Conservation (phyloP, 2,888 invertebrate genomes). For the Archips xylosteana region DNA sequence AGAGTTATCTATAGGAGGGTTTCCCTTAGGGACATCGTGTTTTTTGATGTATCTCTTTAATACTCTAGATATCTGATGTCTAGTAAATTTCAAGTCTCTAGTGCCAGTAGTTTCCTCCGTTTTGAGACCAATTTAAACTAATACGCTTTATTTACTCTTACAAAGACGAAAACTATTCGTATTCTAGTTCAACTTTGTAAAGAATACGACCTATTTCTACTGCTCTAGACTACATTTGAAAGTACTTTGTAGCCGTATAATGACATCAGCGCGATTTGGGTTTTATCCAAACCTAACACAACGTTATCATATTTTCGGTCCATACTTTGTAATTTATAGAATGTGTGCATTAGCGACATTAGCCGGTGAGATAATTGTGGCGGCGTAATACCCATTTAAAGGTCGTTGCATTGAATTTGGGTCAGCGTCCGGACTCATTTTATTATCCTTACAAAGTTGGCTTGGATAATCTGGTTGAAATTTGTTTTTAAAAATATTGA, state of each 20-base stretch:
- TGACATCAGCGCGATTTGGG: slow-evolving; percentile 10
- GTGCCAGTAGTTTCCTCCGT: too few species aligned
- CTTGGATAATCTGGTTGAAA: neutral
- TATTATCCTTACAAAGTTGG: neutral
- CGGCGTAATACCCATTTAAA: neutral
- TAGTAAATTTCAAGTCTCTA: too few species aligned
- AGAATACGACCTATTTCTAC: too few species aligned
- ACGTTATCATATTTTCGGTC: slow-evolving; percentile 2
- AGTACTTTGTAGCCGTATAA: neutral
- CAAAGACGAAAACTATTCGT: too few species aligned
- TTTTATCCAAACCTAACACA: slow-evolving; percentile 7
- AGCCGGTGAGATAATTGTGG: slow-evolving; percentile 13
- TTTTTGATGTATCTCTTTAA: too few species aligned
- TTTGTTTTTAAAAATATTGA: too few species aligned
- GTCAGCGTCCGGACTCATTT: neutral
- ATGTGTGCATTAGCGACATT: slow-evolving; percentile 10
- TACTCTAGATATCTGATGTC: too few species aligned
- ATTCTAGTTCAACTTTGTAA: too few species aligned
- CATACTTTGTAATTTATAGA: slow-evolving; percentile 7
- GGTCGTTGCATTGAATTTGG: neutral
- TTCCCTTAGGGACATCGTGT: too few species aligned
- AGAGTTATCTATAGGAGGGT: too few species aligned
- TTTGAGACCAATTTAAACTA: too few species aligned
- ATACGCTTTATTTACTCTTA: too few species aligned
- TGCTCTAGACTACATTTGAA: neutral